These are phyloP conservation scores for Dyspetes luteomarginatus DNA, from an alignment of 2,888 invertebrate genomes.

Conservation along the genomic window DNA sequence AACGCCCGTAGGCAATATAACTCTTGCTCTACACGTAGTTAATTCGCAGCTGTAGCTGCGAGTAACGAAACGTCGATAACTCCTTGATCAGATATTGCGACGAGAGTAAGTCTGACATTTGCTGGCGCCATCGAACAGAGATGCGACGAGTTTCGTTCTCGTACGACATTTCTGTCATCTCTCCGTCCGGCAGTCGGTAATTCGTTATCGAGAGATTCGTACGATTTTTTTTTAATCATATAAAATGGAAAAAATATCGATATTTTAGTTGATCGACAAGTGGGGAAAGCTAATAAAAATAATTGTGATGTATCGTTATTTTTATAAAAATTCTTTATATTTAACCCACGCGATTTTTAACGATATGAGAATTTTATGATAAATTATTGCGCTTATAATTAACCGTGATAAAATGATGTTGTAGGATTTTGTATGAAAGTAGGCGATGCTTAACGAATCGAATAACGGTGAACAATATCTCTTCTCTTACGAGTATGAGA, in stretches of 20 bases:
- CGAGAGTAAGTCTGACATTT: slow-evolving; percentile 54
- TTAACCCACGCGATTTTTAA: neutral
- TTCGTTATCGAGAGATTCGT: slow-evolving; percentile 22
- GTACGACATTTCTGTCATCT: slow-evolving; percentile 43
- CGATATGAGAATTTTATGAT: neutral
- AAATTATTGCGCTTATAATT: too few relatives aligned
- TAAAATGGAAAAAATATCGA: neutral
- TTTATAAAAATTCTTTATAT: neutral
- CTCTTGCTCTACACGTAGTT: slow-evolving; percentile 39
- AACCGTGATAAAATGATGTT: neutral
- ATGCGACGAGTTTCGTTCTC: slow-evolving; percentile 40
- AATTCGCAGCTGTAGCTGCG: slow-evolving; percentile 28
- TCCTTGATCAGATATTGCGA: slow-evolving; percentile 59
- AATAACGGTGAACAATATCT: slow-evolving; percentile 28
- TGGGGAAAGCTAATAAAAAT: neutral
- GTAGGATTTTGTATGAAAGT: slow-evolving; percentile 25
- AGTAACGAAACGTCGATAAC: slow-evolving; percentile 75
- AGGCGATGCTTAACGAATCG: slow-evolving; percentile 22
- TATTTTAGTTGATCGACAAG: neutral
- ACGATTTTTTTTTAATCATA: neutral
- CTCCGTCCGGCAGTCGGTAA: slow-evolving; percentile 75
- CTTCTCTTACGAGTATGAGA: neutral
- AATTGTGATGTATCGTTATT: neutral
- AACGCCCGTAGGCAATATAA: slow-evolving; percentile 69
- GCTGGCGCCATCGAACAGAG: slow-evolving; percentile 78